Conservation (phyloP, 2,797 vertebrate genomes). For the Muscicapa striata region DNA sequence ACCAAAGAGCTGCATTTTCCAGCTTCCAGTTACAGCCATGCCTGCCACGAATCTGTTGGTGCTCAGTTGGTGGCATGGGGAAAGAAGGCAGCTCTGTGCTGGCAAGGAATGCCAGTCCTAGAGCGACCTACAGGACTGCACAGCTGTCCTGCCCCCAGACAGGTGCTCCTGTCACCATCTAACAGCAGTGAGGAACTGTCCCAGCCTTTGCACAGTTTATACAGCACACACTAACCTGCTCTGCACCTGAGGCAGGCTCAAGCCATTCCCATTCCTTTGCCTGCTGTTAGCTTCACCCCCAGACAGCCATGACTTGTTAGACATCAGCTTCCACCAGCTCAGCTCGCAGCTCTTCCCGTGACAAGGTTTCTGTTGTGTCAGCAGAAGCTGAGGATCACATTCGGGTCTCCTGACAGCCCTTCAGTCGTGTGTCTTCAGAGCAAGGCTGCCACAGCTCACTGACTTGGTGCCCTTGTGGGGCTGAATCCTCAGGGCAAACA, state of each 20-base stretch:
- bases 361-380: neutral
- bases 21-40: slow-evolving; percentile 23
- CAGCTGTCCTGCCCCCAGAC: neutral
- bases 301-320: neutral
- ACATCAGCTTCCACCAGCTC: neutral
- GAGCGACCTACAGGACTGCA: neutral
- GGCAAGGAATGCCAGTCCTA: neutral
- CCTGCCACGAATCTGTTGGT: neutral
- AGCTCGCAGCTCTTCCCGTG: neutral
- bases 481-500: slow-evolving; percentile 59
- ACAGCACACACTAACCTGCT: neutral
- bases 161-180: neutral
- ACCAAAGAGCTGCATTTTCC: slow-evolving; percentile 45
- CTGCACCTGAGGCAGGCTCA: neutral
- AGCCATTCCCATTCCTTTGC: slow-evolving; percentile 9
- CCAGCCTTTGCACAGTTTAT: neutral
- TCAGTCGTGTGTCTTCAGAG: rapidly evolving
- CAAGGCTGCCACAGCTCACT: neutral
- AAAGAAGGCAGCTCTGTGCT: neutral
- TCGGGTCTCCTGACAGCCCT: neutral
- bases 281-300: neutral
- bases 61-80: neutral
- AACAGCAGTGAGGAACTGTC: neutral
- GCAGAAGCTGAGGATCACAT: neutral
- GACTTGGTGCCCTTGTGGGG: rapidly evolving